A percentile compares a stretch with the other conserved stretches of the same genome.
Conservation (phyloP, 1,140 invertebrate genomes). For the Hyphantria cunea region DNA sequence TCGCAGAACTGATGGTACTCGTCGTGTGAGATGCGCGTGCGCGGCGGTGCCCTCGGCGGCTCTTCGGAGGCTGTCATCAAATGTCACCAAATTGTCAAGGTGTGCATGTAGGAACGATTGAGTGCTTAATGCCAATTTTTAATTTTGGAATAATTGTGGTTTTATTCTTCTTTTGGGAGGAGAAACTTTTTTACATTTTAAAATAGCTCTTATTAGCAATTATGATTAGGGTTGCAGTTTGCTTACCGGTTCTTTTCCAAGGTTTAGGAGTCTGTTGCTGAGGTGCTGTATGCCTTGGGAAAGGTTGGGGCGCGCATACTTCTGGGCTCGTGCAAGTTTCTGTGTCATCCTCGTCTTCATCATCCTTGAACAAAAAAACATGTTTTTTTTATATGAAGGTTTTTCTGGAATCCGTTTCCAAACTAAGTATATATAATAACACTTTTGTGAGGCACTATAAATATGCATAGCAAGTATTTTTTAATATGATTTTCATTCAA, state of each 20-base stretch:
- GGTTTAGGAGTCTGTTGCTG: conserved; percentile 81
- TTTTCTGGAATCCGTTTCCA: too few species aligned
- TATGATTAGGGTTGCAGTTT: background rate
- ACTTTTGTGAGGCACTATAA: too few species aligned
- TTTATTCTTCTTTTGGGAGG: background rate
- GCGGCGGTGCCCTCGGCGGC: conserved; percentile 73
- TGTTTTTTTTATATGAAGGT: background rate
- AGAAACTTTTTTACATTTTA: too few species aligned
- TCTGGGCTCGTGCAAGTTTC: conserved; percentile 68
- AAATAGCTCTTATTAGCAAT: background rate
- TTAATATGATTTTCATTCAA: too few species aligned
- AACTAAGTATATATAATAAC: too few species aligned
- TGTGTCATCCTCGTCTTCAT: conserved; percentile 82
- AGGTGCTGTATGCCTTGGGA: conserved; percentile 70
- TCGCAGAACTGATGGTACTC: conserved; percentile 91
- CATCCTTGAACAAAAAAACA: conserved; percentile 66
- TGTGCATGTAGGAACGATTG: conserved; percentile 32
- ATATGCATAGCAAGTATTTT: too few species aligned
- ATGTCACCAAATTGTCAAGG: conserved; percentile 24
- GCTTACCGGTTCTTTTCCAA: conserved; percentile 83
- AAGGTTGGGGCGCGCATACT: conserved; percentile 68
- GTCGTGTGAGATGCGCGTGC: conserved; percentile 83
- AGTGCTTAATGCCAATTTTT: conserved; percentile 31
- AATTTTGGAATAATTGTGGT: conserved; percentile 3
- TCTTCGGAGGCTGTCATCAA: conserved; percentile 47